Conservation (phyloP, 2,797 vertebrate genomes). For the Pseudomugil gertrudae region DNA sequence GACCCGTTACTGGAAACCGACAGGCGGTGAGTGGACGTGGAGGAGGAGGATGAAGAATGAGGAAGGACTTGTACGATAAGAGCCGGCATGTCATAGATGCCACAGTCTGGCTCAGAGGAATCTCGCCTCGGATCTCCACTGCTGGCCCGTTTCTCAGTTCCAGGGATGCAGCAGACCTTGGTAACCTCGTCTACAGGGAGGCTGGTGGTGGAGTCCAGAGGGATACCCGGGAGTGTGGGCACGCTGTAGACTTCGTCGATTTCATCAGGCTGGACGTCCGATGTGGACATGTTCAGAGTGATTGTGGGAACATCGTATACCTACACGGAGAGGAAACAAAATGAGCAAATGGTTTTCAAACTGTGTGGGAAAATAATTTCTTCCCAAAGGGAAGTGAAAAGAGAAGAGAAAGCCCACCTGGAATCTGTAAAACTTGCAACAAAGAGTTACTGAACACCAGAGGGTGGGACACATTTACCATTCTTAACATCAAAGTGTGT, state of each 20-base stretch:
- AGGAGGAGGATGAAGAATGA: constrained; percentile 73
- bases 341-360: not conserved
- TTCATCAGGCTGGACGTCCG: constrained; percentile 64
- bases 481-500: constrained; percentile 2
- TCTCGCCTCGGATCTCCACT: constrained; percentile 52
- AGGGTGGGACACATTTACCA: constrained; percentile 10
- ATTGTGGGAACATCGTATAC: constrained; percentile 88
- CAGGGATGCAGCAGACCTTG: constrained; percentile 73
- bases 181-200: constrained; percentile 66
- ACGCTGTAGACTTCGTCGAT: constrained; percentile 84
- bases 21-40: constrained; percentile 77
- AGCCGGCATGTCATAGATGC: constrained; percentile 89
- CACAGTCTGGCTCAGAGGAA: constrained; percentile 75
- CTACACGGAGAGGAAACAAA: constrained; percentile 69
- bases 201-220: constrained; percentile 64
- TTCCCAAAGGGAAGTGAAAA: too few relatives aligned
- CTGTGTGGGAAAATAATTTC: too few relatives aligned
- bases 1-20: constrained; percentile 84
- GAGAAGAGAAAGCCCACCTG: not conserved
- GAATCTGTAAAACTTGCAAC: not conserved
- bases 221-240: constrained; percentile 79
- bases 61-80: constrained; percentile 75
- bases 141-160: constrained; percentile 72
- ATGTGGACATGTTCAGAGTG: constrained; percentile 64
- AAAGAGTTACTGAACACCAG: constrained; percentile 11